Evolutionary conservation across 1,140 invertebrate species (phyloP), one percentile per base, ranked within the genome.

Genomic region (Ceratina australensis): DNA sequence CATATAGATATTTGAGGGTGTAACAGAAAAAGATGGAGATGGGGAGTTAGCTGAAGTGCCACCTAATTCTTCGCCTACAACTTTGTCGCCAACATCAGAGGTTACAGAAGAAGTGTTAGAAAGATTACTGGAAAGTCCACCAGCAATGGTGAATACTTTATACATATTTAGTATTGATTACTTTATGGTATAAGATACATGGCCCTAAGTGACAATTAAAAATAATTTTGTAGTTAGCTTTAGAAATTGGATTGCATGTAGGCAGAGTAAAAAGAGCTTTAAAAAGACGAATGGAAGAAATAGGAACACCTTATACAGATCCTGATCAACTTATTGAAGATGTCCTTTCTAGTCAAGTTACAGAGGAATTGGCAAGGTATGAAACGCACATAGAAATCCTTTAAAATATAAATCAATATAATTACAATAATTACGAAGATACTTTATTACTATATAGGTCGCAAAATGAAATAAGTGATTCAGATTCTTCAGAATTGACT

Each of bases 271-370:
- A 95, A 80, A 92, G 92, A 77, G 95, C 95, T 1, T 91, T 96
- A 7, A 92, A 93, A 56, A 90, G 93, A 60, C 92, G 94, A 86
- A 83, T 95, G 63, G 93, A 94, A 52, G 85, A 92, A 72, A 93
- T 93, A 28, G 94, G 95, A 22, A 76, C 89, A 65, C 93, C 93
- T 7, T 96, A 95, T 87, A 90, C 90, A 15, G 93, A 94, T 33
- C 91, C 94, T 1, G 95, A 96, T 84, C 93, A 95, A 54, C 89
- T 96, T 15, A 94, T 96, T 61, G 94, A 95, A 86, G 95, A 95
- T 16, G 94, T 95, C 12, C 85, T 95, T 49, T 93, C 94, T 86
- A 92, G 94, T 33, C 95, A 95, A 85, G 90, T 94, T 59, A 93
- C 93, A 63, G 95, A 95, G 83, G 94, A 94, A 50, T 91, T 92